Conservation (phyloP, 92 coral and sea anemone genomes). For the Umimayanthus kanabou region DNA sequence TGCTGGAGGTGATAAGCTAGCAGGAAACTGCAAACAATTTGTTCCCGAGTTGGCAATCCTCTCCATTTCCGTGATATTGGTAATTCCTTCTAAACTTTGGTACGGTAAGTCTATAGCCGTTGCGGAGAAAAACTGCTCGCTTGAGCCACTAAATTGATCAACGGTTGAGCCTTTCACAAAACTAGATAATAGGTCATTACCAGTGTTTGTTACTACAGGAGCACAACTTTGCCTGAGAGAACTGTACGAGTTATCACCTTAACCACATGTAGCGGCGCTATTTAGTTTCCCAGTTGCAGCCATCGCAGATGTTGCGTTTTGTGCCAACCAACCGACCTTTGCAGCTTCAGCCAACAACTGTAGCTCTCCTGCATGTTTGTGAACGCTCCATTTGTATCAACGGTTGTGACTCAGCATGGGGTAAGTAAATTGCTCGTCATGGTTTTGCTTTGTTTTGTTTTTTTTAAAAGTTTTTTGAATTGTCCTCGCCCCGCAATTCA, state of each 20-base stretch:
- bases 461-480: too few relatives aligned
- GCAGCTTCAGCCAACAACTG: too few relatives aligned
- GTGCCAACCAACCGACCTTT: too few relatives aligned
- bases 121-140: background rate
- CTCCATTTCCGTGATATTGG: background rate
- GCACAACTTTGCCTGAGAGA: background rate
- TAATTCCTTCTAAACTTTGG: background rate
- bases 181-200: background rate
- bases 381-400: too few relatives aligned
- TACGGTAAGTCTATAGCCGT: background rate
- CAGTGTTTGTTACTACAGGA: background rate
- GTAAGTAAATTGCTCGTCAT: too few relatives aligned
- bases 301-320: background rate
- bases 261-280: too few relatives aligned
- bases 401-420: too few relatives aligned
- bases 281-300: background rate
- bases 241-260: background rate
- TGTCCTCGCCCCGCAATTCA: too few relatives aligned
- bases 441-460: too few relatives aligned
- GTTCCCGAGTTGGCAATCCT: background rate
- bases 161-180: background rate
- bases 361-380: too few relatives aligned
- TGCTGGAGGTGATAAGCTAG: background rate
- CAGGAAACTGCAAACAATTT: background rate
- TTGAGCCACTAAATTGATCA: background rate